These are phyloP conservation scores for Cyclina sinensis DNA, from an alignment of 1,140 invertebrate species.

Conservation along the genomic window DNA sequence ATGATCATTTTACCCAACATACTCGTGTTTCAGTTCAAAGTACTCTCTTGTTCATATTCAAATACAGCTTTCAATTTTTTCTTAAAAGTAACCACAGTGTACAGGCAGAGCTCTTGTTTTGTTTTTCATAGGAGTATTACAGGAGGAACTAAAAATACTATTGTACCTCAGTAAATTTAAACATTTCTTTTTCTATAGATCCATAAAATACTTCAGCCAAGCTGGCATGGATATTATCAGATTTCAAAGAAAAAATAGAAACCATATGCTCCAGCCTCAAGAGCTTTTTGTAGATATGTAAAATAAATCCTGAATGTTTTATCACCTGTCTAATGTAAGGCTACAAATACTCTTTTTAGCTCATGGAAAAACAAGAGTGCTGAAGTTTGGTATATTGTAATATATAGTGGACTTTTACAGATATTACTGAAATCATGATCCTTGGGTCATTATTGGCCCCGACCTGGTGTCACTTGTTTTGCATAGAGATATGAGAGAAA, in stretches of 20 bases:
- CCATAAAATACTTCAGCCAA: not conserved
- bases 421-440: too few species aligned
- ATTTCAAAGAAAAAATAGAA: conserved; percentile 37
- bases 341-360: too few species aligned
- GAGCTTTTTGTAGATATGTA: conserved; percentile 5
- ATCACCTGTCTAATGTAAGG: not conserved
- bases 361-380: too few species aligned
- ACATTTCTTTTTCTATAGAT: not conserved
- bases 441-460: too few species aligned
- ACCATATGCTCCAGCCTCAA: not conserved
- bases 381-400: too few species aligned
- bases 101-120: too few species aligned
- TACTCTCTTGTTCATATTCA: not conserved
- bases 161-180: not conserved
- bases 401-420: too few species aligned
- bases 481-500: too few species aligned
- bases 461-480: too few species aligned
- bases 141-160: not conserved
- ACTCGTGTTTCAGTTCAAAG: not conserved
- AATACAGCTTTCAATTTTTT: not conserved
- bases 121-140: not conserved
- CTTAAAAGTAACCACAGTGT: not conserved
- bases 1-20: not conserved
- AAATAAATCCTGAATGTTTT: conserved; percentile 25
- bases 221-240: not conserved